Conservation (phyloP, 1,140 invertebrate species). For the Phocides pigmalion region DNA sequence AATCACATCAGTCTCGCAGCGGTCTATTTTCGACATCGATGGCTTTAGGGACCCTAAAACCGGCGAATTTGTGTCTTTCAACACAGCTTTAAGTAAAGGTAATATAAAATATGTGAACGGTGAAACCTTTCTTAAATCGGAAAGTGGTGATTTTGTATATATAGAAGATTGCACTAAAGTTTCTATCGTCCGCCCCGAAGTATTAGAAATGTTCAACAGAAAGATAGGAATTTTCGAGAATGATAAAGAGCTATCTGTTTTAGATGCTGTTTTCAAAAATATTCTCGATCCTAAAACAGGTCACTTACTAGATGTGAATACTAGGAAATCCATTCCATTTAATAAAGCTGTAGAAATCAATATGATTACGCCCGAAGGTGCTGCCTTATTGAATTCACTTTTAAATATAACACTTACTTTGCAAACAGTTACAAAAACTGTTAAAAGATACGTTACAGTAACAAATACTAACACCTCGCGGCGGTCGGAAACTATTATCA, state of each 20-base stretch:
- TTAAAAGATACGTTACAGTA: slow-evolving; percentile 91
- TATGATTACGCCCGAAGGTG: slow-evolving; percentile 93
- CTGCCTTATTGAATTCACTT: slow-evolving; percentile 91
- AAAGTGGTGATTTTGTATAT: slow-evolving; percentile 89
- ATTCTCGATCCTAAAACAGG: slow-evolving; percentile 94
- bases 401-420: slow-evolving; percentile 93
- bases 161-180: slow-evolving; percentile 88
- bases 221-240: slow-evolving; percentile 92
- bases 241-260: slow-evolving; percentile 90
- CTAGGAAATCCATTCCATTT: slow-evolving; percentile 90
- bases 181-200: slow-evolving; percentile 89
- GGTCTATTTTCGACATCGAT: slow-evolving; percentile 96
- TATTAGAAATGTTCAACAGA: slow-evolving; percentile 92
- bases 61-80: slow-evolving; percentile 93
- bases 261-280: slow-evolving; percentile 93
- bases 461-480: slow-evolving; percentile 86
- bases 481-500: slow-evolving; percentile 86
- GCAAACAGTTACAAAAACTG: slow-evolving; percentile 92
- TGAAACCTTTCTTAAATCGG: slow-evolving; percentile 90
- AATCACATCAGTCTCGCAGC: slow-evolving; percentile 94
- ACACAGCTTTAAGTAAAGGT: slow-evolving; percentile 92
- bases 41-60: slow-evolving; percentile 94
- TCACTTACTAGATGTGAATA: slow-evolving; percentile 91
- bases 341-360: slow-evolving; percentile 93
- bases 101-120: slow-evolving; percentile 90